Base-by-base conservation (phyloP, 2,113 vertebrate genomes). In the Tragelaphus strepsiceros region DNA sequence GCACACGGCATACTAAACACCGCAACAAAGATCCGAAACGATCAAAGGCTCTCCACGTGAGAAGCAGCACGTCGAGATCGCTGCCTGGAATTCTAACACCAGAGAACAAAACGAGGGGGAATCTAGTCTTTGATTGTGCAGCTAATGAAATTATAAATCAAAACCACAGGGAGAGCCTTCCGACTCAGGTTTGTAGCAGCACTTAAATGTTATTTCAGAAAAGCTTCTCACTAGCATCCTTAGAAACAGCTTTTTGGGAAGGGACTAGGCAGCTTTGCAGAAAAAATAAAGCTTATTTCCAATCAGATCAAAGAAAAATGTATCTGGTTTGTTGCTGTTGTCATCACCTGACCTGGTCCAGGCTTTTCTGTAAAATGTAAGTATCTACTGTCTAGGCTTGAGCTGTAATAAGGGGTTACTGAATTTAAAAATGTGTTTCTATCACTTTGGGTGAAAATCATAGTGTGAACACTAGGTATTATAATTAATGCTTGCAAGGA, bases 131-230 rank as follows among this genome's bases (percentile, higher is more conserved):
- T 92, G 92, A 90, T 94, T 96, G 86, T 67, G 8, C 78, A 67
- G 64, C 62, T 96, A 95, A 92, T 92, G 39, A 96, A 97, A 98
- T 96, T 96, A 97, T 90, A 97, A 95, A 97, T 96, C 92, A 90
- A 96, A 97, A 90, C 58, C 88, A 90, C 6, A 71, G 74, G 46
- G 96, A 88, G 91, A 90, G n/a, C 21, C 56, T 43, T 91, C 43
- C 28, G 4, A 43, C n/a, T 87, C 71, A n/a, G 87, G 3, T 88
- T 81, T 83, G 24, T 64, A n/a, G 54, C 43, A 56, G 17, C 15
- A 7, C 46, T 83, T 51, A 17, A 5, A 4, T 0, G 7, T 46
- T 58, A 80, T 59, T 95, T 93, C 84, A 83, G 22, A 84, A 94
- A 91, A 64, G 39, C 46, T 58, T 64, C 39, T 67, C 43, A 35